These are phyloP conservation scores for Vanessa cardui DNA, from an alignment of 2,888 invertebrate genomes.

Conservation along the genomic window DNA sequence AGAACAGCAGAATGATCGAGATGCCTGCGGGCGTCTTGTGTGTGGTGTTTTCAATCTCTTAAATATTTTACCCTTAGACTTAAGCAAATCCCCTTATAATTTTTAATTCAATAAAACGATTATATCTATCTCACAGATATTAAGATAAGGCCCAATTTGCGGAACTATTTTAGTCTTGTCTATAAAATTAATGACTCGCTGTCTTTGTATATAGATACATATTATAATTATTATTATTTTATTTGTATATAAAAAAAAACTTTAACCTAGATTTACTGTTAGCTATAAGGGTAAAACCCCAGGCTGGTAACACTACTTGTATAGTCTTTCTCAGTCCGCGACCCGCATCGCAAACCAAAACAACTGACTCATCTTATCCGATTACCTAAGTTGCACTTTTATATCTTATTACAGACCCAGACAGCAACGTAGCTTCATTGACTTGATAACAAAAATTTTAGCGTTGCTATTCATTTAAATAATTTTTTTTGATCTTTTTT, in stretches of 20 bases:
- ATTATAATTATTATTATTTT: too few relatives aligned
- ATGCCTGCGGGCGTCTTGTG: constrained; percentile 24
- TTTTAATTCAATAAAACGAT: too few relatives aligned
- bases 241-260: not conserved
- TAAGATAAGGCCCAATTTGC: too few relatives aligned
- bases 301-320: not conserved
- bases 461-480: too few relatives aligned
- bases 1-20: constrained; percentile 25
- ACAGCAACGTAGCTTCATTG: too few relatives aligned
- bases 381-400: constrained; percentile 24
- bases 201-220: not conserved
- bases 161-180: too few relatives aligned
- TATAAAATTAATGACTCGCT: too few relatives aligned
- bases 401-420: constrained; percentile 1
- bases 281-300: not conserved
- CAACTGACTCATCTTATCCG: constrained; percentile 18
- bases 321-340: constrained; percentile 12
- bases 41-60: not conserved
- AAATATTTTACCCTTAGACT: not conserved
- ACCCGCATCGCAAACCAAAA: constrained; percentile 21
- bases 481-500: too few relatives aligned
- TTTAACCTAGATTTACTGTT: not conserved
- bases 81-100: too few relatives aligned
- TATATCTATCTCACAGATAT: too few relatives aligned
- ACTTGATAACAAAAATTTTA: too few relatives aligned